Evolutionary conservation across 1,140 invertebrate species (phyloP), one percentile per base, ranked within the genome.

Genomic region (Drosophila kikkawai): DNA sequence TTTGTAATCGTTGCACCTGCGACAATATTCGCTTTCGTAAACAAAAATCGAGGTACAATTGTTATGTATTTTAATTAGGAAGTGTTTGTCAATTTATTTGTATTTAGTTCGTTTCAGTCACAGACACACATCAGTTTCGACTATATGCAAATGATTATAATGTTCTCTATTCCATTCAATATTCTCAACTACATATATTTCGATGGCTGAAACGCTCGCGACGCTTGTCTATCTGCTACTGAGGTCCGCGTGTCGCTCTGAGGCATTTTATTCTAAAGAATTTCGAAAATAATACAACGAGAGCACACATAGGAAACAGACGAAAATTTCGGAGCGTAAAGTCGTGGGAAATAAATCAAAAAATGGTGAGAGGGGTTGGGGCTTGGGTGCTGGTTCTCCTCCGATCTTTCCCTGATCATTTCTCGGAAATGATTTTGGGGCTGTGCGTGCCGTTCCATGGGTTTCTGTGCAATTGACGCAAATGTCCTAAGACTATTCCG

Each of bases 211-310:
- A 84, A 79, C 85, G 80, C 64, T 90, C 84, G 85, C 85, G 78
- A 55, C 85, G 84, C 82, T 88, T 53, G 80, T 50, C 75, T 67
- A 48, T 79, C 74, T 83, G 85, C 67, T 84, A 87, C 84, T 87
- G 84, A 80, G 73, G 50, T 19, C 58, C 56, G 73, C 76, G 37
- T 53, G 53, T n/a, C 55, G 74, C 74, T 84, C 78, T 50, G 74
- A 63, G 47, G 19, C 66, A 63, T 79, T 87, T 84, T 88, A 83
- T 87, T 88, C 75, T 41, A 82, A 74, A 86, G 63, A 58, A 64
- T 78, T 51, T 84, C 67, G 53, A 78, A 85, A 85, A 85, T 78
- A 81, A 85, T 68, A 85, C 65, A 78, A 64, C 57, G 67, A 73
- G 69, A 80, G 59, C 39, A 36, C 13, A 13, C 50, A 17, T 17